Conservation (phyloP, 2,888 invertebrate genomes). For the Drosophila monieri region DNA sequence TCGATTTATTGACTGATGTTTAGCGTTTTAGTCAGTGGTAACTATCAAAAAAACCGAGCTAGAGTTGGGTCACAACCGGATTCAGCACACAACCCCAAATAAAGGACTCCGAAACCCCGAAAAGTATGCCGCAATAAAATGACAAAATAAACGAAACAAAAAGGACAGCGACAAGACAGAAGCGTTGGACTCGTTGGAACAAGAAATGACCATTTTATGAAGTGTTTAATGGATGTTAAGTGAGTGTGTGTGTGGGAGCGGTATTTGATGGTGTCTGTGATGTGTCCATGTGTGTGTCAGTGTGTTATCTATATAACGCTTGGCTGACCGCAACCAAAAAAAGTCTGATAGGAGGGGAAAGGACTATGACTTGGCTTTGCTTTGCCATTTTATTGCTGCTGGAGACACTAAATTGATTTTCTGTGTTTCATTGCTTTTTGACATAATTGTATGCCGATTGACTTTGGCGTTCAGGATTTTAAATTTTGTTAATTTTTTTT, state of each 20-base stretch:
- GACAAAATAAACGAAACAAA: conserved; percentile 63
- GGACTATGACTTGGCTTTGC: conserved; percentile 21
- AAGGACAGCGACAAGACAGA: conserved; percentile 13
- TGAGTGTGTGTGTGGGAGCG: conserved; percentile 50
- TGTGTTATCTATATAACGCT: conserved; percentile 64
- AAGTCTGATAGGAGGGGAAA: conserved; percentile 15
- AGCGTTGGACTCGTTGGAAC: conserved; percentile 28
- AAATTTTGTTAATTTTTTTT: neutral
- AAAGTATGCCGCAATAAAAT: conserved; percentile 65
- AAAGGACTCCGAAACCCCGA: conserved; percentile 18
- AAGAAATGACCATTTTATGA: conserved; percentile 74
- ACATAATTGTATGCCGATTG: conserved; percentile 60
- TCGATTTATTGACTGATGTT: conserved; percentile 74
- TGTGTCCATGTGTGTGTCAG: conserved; percentile 24
- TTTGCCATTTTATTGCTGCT: conserved; percentile 5
- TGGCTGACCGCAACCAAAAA: conserved; percentile 53
- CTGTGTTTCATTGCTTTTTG: conserved; percentile 32
- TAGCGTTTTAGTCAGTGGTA: conserved; percentile 29
- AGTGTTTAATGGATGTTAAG: conserved; percentile 77
- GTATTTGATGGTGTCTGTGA: neutral
- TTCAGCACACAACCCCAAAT: conserved; percentile 1
- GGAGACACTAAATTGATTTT: conserved; percentile 57
- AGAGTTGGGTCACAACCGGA: conserved; percentile 15
- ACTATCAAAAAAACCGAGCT: conserved; percentile 39
- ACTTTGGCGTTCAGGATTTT: conserved; percentile 3